phyloP scores from a whole-genome alignment of 2,113 vertebrate genomes.

The Agelaius phoeniceus region DNA sequence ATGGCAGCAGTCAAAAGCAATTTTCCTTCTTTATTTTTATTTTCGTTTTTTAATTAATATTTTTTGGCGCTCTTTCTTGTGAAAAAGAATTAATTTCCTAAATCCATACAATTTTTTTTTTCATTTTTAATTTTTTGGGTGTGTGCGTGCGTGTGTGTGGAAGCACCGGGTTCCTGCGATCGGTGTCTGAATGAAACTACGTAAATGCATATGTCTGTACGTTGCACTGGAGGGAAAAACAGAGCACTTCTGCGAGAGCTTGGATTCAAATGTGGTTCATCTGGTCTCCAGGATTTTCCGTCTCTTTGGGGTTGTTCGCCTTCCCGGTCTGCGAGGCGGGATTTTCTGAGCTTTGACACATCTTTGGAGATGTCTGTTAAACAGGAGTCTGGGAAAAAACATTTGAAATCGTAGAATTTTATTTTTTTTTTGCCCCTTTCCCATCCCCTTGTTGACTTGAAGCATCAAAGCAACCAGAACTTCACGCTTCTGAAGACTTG shows the following conservation, averaged over 20 bases:
- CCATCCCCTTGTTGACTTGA: slow-evolving; percentile 55
- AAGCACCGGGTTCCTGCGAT: slow-evolving; percentile 44
- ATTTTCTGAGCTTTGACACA: slow-evolving; percentile 70
- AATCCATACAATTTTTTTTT: neutral
- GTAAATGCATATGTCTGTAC: slow-evolving; percentile 52
- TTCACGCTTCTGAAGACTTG: slow-evolving; percentile 59
- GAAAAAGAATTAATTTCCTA: neutral
- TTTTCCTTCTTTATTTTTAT: neutral
- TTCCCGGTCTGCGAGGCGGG: slow-evolving; percentile 49
- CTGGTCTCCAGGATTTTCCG: slow-evolving; percentile 62
- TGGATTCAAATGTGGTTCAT: slow-evolving; percentile 64
- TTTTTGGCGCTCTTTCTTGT: neutral
- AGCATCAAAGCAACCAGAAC: slow-evolving; percentile 59
- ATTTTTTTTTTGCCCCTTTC: neutral
- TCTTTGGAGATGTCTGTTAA: slow-evolving; percentile 62
- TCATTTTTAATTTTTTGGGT: neutral
- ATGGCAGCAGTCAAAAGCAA: slow-evolving; percentile 39
- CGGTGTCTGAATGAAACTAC: slow-evolving; percentile 68
- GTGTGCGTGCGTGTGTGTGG: slow-evolving; percentile 22
- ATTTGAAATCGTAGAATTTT: slow-evolving; percentile 28
- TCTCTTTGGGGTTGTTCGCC: slow-evolving; percentile 45
- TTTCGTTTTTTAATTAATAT: neutral
- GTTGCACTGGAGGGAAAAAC: slow-evolving; percentile 67
- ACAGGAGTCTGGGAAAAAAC: slow-evolving; percentile 55
- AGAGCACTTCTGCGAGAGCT: slow-evolving; percentile 62